A percentile compares a stretch with the other conserved stretches of the same genome.
phyloP scores from a whole-genome alignment of 1,140 invertebrate species.

The Hypsibius dujardini region DNA sequence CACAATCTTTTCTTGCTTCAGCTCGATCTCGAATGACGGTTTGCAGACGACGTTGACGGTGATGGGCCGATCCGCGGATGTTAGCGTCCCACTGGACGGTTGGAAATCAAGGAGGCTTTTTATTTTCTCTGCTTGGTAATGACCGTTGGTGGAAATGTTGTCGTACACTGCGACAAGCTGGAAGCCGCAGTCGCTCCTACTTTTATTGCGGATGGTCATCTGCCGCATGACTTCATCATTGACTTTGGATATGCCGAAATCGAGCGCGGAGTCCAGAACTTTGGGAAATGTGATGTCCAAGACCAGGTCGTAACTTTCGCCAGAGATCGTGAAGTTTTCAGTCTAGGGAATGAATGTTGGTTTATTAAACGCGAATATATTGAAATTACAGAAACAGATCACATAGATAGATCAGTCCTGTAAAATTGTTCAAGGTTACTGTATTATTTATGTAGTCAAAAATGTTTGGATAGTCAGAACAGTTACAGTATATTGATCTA shows the following conservation, averaged over 20 bases:
- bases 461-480: too few species aligned
- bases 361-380: too few species aligned
- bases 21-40: neutral
- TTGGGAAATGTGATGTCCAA: slow-evolving; percentile 13
- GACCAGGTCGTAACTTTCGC: slow-evolving; percentile 11
- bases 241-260: neutral
- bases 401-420: too few species aligned
- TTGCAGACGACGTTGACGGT: neutral
- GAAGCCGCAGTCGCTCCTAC: slow-evolving; percentile 7
- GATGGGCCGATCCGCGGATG: neutral
- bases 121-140: neutral
- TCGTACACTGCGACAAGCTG: neutral
- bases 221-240: neutral
- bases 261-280: neutral
- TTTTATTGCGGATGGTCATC: slow-evolving; percentile 4
- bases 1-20: slow-evolving; percentile 11
- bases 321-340: neutral
- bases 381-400: too few species aligned
- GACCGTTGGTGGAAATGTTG: neutral
- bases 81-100: neutral
- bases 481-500: too few species aligned
- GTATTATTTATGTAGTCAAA: too few species aligned
- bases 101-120: neutral
- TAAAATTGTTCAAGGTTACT: too few species aligned
- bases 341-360: neutral